A percentile compares a stretch with the other conserved stretches of the same genome.
Evolutionary conservation across 2,888 invertebrate genomes (phyloP).

Genomic region (Morpho deidamia): DNA sequence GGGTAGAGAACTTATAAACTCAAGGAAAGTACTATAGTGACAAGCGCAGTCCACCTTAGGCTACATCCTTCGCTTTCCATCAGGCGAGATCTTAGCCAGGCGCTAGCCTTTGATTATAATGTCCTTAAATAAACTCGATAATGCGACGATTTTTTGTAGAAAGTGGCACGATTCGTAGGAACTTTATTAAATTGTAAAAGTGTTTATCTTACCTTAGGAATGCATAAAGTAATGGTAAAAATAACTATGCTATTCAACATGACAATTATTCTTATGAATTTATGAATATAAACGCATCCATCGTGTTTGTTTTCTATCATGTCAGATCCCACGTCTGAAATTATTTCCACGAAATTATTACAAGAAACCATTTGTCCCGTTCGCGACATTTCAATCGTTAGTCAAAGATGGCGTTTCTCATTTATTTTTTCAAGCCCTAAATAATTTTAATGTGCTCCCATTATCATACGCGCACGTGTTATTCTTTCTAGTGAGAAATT

Average conservation of each 20-base stretch:
- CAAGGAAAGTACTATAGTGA: too few species aligned
- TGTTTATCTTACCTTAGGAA: too few species aligned
- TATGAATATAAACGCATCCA: not conserved
- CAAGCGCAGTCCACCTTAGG: too few species aligned
- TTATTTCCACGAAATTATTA: conserved; percentile 23
- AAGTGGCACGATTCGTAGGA: too few species aligned
- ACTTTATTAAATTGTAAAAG: too few species aligned
- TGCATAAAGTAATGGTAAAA: too few species aligned
- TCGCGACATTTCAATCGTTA: conserved; percentile 40
- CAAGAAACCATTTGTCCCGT: conserved; percentile 24
- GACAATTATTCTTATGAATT: not conserved
- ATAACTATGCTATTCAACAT: not conserved
- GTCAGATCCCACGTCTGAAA: conserved; percentile 14
- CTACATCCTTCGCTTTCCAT: too few species aligned
- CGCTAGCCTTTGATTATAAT: too few species aligned
- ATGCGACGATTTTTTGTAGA: too few species aligned
- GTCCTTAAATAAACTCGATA: too few species aligned
- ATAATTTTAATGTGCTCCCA: conserved; percentile 69
- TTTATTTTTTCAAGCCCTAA: conserved; percentile 58
- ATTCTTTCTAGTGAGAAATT: conserved; percentile 46
- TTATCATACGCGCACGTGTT: conserved; percentile 62
- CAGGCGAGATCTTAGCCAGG: too few species aligned
- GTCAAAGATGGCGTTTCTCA: conserved; percentile 54
- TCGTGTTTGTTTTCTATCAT: conserved; percentile 8
- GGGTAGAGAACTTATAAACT: too few species aligned